A percentile compares a stretch with the other conserved stretches of the same genome.
These are phyloP conservation scores for Cyclina sinensis DNA, from an alignment of 1,140 invertebrate species.

Conservation along the genomic window DNA sequence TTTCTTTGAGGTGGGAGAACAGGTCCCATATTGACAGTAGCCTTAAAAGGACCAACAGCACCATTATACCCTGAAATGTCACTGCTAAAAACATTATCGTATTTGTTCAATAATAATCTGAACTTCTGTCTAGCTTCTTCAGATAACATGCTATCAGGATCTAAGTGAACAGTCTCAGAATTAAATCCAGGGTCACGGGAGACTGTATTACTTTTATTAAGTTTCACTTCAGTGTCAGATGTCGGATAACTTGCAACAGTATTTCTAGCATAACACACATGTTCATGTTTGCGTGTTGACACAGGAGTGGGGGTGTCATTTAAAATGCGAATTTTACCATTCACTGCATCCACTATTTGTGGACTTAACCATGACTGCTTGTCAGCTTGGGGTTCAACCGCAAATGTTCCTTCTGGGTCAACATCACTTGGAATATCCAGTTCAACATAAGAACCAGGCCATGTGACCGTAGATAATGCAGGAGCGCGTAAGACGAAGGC, in stretches of 20 bases:
- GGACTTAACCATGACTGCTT: slow-evolving; percentile 25
- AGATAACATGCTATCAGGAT: slow-evolving; percentile 58
- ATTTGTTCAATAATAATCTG: background rate
- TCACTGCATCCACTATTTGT: background rate
- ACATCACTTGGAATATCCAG: slow-evolving; percentile 60
- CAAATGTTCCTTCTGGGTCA: slow-evolving; percentile 18
- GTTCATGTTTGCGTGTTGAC: slow-evolving; percentile 20
- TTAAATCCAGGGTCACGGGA: background rate
- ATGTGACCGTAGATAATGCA: slow-evolving; percentile 28
- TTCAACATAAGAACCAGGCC: slow-evolving; percentile 69
- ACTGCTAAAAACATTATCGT: slow-evolving; percentile 55
- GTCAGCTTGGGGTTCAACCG: slow-evolving; percentile 38
- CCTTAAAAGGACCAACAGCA: slow-evolving; percentile 45
- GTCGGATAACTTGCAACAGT: background rate
- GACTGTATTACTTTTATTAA: background rate
- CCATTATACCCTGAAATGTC: slow-evolving; percentile 65
- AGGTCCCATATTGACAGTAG: slow-evolving; percentile 67
- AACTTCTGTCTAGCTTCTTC: too few species aligned
- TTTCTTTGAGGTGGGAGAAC: slow-evolving; percentile 68
- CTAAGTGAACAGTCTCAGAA: slow-evolving; percentile 19
- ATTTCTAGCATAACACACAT: slow-evolving; percentile 43
- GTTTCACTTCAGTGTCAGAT: background rate
- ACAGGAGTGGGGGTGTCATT: slow-evolving; percentile 24
- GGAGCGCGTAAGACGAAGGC: too few species aligned
- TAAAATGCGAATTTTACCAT: slow-evolving; percentile 21